A percentile compares a stretch with the other conserved stretches of the same genome.
Evolutionary conservation across 2,113 vertebrate genomes (phyloP).

Genomic region (Telmatochromis sp.): DNA sequence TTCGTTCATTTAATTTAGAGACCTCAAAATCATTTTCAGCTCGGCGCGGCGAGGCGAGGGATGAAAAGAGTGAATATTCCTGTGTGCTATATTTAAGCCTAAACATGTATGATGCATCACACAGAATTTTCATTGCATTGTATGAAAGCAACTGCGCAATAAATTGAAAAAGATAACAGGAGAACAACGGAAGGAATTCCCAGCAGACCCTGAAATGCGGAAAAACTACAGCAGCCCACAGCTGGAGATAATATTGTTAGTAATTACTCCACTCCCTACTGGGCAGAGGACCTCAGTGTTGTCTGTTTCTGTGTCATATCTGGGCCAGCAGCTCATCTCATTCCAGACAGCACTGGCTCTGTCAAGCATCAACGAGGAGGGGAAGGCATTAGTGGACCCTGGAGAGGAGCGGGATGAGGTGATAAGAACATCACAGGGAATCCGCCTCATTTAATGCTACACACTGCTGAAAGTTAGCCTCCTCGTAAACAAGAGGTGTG

Average conservation of each 20-base stretch:
- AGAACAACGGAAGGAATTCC: conserved; percentile 30
- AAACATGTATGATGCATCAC: background rate
- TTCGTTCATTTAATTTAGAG: conserved; percentile 26
- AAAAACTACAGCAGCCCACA: conserved; percentile 34
- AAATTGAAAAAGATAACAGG: conserved; percentile 26
- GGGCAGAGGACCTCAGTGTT: conserved; percentile 51
- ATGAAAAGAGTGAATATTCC: background rate
- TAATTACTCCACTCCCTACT: conserved; percentile 61
- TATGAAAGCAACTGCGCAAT: conserved; percentile 2
- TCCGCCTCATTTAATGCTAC: conserved; percentile 37
- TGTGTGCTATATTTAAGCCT: background rate
- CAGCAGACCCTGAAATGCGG: conserved; percentile 7
- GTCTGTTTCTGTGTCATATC: conserved; percentile 57
- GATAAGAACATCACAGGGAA: conserved; percentile 55
- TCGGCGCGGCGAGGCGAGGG: background rate
- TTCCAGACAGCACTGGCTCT: conserved; percentile 34
- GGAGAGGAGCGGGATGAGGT: conserved; percentile 52
- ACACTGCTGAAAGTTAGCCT: conserved; percentile 18
- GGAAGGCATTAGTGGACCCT: conserved; percentile 46
- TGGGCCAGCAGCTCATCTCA: conserved; percentile 53
- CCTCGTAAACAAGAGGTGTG: conserved; percentile 28
- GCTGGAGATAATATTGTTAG: conserved; percentile 60
- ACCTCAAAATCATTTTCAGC: conserved; percentile 9
- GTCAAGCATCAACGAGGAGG: conserved; percentile 37
- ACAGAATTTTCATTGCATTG: conserved; percentile 12